Evolutionary conservation across 2,113 vertebrate genomes (phyloP).

Genomic region (Mesitornis unicolor): DNA sequence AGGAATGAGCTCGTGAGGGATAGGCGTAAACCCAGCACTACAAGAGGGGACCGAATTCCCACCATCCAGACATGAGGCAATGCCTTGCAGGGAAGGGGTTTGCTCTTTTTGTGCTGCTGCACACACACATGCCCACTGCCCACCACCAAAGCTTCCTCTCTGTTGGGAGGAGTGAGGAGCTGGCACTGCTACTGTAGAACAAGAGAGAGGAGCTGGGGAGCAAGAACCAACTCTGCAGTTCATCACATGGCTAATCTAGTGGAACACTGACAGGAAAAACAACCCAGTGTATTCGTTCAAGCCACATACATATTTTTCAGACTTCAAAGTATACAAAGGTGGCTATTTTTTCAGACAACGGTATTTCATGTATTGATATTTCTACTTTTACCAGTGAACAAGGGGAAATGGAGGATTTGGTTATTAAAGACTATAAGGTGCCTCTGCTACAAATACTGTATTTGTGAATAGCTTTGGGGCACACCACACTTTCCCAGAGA

Average conservation of each 20-base stretch:
- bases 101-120: neutral
- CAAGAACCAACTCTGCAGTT: neutral
- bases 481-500: neutral
- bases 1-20: neutral
- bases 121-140: neutral
- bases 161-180: neutral
- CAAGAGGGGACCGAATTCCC: neutral
- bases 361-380: conserved; percentile 20
- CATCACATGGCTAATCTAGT: neutral
- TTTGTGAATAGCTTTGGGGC: conserved; percentile 46
- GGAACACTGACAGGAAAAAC: neutral
- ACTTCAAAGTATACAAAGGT: neutral
- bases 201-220: neutral
- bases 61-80: accelerated
- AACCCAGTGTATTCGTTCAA: neutral
- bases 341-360: conserved; percentile 50
- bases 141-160: neutral
- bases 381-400: conserved; percentile 41
- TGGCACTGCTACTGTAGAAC: accelerated
- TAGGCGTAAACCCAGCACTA: neutral
- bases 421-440: neutral
- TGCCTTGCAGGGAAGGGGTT: neutral
- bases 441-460: conserved; percentile 23
- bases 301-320: conserved; percentile 21
- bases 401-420: conserved; percentile 3